phyloP scores from a whole-genome alignment of 2,797 vertebrate species.

The Yasuhikotakia modesta region DNA sequence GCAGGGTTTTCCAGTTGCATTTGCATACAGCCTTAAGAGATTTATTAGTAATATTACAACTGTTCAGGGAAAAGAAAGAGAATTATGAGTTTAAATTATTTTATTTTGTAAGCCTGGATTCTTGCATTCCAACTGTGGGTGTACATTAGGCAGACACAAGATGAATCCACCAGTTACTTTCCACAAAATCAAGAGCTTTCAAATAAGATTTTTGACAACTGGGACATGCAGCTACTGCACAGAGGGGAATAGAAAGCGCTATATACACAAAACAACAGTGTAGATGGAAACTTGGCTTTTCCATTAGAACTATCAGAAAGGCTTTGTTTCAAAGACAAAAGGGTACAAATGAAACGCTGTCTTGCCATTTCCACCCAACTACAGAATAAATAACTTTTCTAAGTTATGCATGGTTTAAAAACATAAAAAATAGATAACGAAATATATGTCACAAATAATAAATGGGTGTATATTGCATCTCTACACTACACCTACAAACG shows the following conservation, averaged over 20 bases:
- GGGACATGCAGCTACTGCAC: constrained; percentile 84
- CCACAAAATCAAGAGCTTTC: constrained; percentile 82
- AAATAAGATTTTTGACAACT: constrained; percentile 66
- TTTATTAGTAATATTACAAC: background rate
- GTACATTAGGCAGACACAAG: constrained; percentile 89
- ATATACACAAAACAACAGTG: constrained; percentile 82
- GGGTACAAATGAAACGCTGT: constrained; percentile 39
- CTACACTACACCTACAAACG: constrained; percentile 52
- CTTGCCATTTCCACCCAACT: constrained; percentile 13
- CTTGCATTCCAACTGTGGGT: constrained; percentile 83
- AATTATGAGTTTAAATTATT: constrained; percentile 60
- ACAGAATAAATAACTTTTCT: constrained; percentile 53
- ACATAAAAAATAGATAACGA: constrained; percentile 54
- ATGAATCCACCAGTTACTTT: constrained; percentile 81
- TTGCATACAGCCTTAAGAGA: background rate
- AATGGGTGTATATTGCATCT: constrained; percentile 63
- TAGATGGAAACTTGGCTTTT: constrained; percentile 78
- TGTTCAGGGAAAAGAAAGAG: constrained; percentile 1
- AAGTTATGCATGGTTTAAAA: constrained; percentile 52
- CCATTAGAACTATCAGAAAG: constrained; percentile 73
- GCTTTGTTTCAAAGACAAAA: constrained; percentile 26
- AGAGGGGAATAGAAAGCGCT: constrained; percentile 84
- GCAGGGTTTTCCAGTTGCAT: background rate
- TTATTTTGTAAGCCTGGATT: constrained; percentile 85
- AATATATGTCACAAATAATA: constrained; percentile 59